Evolutionary conservation across 1,140 invertebrate species (phyloP).

Genomic region (Drosophila mojavensis): DNA sequence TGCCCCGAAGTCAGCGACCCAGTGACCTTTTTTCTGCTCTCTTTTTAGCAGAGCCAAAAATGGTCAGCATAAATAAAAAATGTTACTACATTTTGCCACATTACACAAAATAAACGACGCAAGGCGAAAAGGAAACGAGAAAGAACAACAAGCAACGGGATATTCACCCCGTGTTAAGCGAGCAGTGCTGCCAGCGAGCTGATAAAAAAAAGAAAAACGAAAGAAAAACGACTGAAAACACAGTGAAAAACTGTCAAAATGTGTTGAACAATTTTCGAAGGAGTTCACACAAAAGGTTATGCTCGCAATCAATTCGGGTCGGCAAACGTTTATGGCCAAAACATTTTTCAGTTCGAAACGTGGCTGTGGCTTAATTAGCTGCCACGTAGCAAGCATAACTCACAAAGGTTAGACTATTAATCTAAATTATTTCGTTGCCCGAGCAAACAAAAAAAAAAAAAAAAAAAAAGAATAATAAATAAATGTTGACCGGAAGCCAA

Average conservation of each 20-base stretch:
- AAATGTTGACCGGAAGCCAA: constrained; percentile 59
- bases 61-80: constrained; percentile 73
- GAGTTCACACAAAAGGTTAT: constrained; percentile 32
- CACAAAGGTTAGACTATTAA: constrained; percentile 49
- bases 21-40: constrained; percentile 62
- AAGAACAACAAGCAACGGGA: neutral
- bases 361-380: constrained; percentile 62
- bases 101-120: constrained; percentile 58
- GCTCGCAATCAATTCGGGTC: constrained; percentile 62
- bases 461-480: constrained; percentile 7
- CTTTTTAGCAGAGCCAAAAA: constrained; percentile 34
- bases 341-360: constrained; percentile 34
- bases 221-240: constrained; percentile 62
- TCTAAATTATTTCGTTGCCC: constrained; percentile 75
- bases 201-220: constrained; percentile 65
- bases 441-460: constrained; percentile 67
- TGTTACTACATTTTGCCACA: constrained; percentile 71
- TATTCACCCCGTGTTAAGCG: constrained; percentile 3
- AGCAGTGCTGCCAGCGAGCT: constrained; percentile 15
- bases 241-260: constrained; percentile 69
- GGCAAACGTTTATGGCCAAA: constrained; percentile 35
- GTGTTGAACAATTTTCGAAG: constrained; percentile 49
- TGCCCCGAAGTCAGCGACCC: constrained; percentile 45
- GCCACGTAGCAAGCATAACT: constrained; percentile 14
- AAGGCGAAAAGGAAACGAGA: constrained; percentile 26